Base-by-base conservation (phyloP, 2,797 vertebrate genomes). In the Scarus forsteni region DNA sequence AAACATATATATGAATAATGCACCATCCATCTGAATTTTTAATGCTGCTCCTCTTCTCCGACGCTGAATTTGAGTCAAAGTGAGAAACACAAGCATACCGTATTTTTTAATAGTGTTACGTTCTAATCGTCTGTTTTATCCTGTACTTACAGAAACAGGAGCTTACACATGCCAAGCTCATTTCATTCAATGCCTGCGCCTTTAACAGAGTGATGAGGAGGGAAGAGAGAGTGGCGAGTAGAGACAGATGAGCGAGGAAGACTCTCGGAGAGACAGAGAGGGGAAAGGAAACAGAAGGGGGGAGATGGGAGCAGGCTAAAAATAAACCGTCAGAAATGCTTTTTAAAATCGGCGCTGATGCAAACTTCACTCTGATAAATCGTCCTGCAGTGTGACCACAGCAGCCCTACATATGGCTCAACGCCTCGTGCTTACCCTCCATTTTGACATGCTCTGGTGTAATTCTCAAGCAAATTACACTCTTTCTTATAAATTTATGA, bases 291-390 rank as follows among this genome's bases (percentile, higher is more conserved):
- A 88, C 80, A 85, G 85, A 85, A 75, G 81, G 68, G 75, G 85
- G 82, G 88, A 86, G 89, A 88, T 84, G 81, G 84, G 84, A 91
- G 72, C 79, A 68, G 76, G 79, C 92, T 93, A 93, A 94, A 95
- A 94, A 94, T 94, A 94, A 91, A 90, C 84, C 80, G 10, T 89
- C 83, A 87, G 87, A 91, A 92, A 87, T 85, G 84, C 80, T 88
- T 93, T 89, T 91, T 93, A 81, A 86, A 90, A 92, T 92, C 86
- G 85, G 89, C 92, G 86, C 66, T 36, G 81, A 89, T 91, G 88
- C 90, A 89, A 91, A 91, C 87, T 92, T 90, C 87, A 87, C 88
- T 90, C 76, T 85, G 85, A 92, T 83, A 83, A 77, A 77, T 55
- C 66, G 75, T 84, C 79, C 80, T 70, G 84, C 83, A 49, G 55